Evolutionary conservation across 2,113 vertebrate genomes (phyloP).

Genomic region (Brachyhypopomus gauderio): DNA sequence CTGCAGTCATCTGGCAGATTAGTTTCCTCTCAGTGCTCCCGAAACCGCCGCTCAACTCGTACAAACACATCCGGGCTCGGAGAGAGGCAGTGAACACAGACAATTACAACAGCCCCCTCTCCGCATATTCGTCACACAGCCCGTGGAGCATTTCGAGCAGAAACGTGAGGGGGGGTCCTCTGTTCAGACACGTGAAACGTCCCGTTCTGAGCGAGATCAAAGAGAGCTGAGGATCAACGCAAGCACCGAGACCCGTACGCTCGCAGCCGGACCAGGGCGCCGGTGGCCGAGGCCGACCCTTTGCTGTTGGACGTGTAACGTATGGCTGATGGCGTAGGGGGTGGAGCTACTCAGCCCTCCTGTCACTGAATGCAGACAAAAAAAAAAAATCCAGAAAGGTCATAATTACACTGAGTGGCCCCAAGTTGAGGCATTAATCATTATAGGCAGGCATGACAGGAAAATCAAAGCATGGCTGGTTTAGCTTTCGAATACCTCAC

Average conservation of each 20-base stretch:
- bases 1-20: constrained; percentile 44
- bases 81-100: constrained; percentile 20
- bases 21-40: constrained; percentile 17
- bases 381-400: constrained; percentile 58
- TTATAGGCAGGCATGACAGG: constrained; percentile 74
- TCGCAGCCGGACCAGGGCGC: background rate
- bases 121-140: background rate
- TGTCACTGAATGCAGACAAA: constrained; percentile 34
- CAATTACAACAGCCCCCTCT: constrained; percentile 15
- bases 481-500: constrained; percentile 53
- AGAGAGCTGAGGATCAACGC: background rate
- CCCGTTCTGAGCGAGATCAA: background rate
- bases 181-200: background rate
- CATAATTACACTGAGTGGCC: constrained; percentile 71
- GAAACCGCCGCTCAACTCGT: constrained; percentile 10
- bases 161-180: constrained; percentile 7
- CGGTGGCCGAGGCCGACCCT: no score
- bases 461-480: constrained; percentile 75
- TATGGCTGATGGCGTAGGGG: background rate
- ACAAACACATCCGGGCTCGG: constrained; percentile 4
- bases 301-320: background rate
- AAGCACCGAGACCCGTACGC: background rate
- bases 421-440: constrained; percentile 76
- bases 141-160: background rate
- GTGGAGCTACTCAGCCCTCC: constrained; percentile 4